Conservation (phyloP, 2,797 vertebrate genomes). For the Sebastes iracundus region DNA sequence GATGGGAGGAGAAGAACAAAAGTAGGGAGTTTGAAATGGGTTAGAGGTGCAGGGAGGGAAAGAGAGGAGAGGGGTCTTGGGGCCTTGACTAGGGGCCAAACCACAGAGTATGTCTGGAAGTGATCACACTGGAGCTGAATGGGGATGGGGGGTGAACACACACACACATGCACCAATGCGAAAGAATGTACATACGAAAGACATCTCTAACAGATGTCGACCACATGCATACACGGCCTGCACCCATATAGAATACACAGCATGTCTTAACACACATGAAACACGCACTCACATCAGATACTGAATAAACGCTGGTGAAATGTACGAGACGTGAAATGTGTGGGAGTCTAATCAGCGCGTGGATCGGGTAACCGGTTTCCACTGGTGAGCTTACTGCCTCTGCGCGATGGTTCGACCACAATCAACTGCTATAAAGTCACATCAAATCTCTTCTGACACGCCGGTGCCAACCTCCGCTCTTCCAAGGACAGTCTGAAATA, state of each 20-base stretch:
- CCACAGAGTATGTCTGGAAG: slow-evolving; percentile 67
- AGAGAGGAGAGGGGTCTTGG: slow-evolving; percentile 32
- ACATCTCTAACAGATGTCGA: slow-evolving; percentile 57
- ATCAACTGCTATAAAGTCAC: slow-evolving; percentile 32
- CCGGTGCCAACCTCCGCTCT: slow-evolving; percentile 22
- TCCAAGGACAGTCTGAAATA: slow-evolving; percentile 33
- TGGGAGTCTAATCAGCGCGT: slow-evolving; percentile 7
- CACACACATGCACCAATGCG: slow-evolving; percentile 21
- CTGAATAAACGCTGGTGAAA: background rate
- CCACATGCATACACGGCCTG: slow-evolving; percentile 42
- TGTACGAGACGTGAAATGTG: slow-evolving; percentile 11
- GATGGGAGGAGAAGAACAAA: slow-evolving; percentile 19
- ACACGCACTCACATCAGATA: background rate
- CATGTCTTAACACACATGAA: background rate
- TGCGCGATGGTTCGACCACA: background rate
- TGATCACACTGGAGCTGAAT: slow-evolving; percentile 61
- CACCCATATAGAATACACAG: slow-evolving; percentile 9
- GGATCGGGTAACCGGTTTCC: slow-evolving; percentile 27
- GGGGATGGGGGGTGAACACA: slow-evolving; percentile 17
- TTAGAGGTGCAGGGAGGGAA: slow-evolving; percentile 10
- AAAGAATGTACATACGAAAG: slow-evolving; percentile 48
- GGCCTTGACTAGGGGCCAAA: slow-evolving; percentile 50
- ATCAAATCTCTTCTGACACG: slow-evolving; percentile 27
- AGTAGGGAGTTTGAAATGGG: slow-evolving; percentile 24
- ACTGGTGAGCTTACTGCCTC: slow-evolving; percentile 22